Conservation (phyloP, 2,797 vertebrate species). For the Cacajao melanocephalus region DNA sequence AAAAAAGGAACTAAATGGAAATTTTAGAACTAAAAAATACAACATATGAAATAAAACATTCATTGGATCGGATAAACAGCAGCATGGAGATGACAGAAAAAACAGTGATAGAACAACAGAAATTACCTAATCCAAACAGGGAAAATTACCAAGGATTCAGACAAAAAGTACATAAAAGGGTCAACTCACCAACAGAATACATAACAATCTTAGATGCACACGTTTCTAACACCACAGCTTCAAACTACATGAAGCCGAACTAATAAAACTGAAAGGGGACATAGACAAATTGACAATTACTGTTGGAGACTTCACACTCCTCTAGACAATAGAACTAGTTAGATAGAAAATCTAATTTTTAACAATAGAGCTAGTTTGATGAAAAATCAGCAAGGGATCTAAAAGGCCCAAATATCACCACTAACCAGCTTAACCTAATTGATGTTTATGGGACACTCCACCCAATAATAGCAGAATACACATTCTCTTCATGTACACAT, state of each 20-base stretch:
- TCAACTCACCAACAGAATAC: neutral
- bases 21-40: neutral
- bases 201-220: neutral
- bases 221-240: neutral
- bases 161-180: neutral
- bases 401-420: neutral
- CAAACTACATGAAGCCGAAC: neutral
- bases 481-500: neutral
- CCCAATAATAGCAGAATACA: neutral
- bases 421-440: neutral
- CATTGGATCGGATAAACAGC: neutral
- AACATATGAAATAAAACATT: neutral
- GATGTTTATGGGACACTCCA: neutral
- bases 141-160: neutral
- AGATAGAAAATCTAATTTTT: neutral
- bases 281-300: neutral
- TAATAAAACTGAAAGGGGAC: neutral
- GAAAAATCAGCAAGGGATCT: neutral
- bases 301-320: neutral
- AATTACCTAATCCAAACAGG: neutral
- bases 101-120: neutral
- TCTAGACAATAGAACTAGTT: neutral
- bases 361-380: too few species aligned
- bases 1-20: neutral
- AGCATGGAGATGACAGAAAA: neutral